These are phyloP conservation scores for Otus sunia DNA, from an alignment of 2,113 vertebrate genomes.

Conservation along the genomic window DNA sequence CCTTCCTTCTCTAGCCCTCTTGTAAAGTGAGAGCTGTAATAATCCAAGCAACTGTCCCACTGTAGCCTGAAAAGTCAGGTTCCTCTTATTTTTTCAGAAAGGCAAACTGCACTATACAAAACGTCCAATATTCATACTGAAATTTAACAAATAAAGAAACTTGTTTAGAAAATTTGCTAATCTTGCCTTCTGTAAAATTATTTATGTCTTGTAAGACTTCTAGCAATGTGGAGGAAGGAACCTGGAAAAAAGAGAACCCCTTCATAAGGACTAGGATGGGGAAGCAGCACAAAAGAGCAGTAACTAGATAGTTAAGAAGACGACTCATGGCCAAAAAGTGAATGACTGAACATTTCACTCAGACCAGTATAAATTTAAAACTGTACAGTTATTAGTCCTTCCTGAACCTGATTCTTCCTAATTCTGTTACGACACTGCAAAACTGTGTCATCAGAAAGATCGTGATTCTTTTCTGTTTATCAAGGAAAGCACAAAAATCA, in stretches of 20 bases:
- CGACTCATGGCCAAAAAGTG: not conserved
- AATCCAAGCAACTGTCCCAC: not conserved
- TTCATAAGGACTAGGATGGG: not conserved
- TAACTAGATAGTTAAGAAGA: not conserved
- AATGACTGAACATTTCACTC: not conserved
- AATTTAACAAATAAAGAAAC: not conserved
- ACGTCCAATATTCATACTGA: not conserved
- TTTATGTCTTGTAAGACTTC: not conserved
- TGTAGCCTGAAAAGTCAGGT: not conserved
- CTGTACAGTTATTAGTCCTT: not conserved
- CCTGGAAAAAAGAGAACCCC: not conserved
- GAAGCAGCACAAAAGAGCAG: not conserved
- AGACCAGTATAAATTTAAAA: not conserved
- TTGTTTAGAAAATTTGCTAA: not conserved
- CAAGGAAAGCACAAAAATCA: not conserved
- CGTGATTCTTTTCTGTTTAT: not conserved
- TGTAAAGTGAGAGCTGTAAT: not conserved
- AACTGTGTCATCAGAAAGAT: not conserved
- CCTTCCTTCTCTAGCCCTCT: not conserved
- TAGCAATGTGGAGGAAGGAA: not conserved
- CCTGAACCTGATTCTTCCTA: not conserved
- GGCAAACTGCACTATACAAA: accelerated
- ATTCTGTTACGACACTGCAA: not conserved
- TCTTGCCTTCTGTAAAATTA: not conserved
- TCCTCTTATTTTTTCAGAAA: not conserved